A percentile compares a stretch with the other conserved stretches of the same genome.
Conservation (phyloP, 2,113 vertebrate species). For the Verasper variegatus region DNA sequence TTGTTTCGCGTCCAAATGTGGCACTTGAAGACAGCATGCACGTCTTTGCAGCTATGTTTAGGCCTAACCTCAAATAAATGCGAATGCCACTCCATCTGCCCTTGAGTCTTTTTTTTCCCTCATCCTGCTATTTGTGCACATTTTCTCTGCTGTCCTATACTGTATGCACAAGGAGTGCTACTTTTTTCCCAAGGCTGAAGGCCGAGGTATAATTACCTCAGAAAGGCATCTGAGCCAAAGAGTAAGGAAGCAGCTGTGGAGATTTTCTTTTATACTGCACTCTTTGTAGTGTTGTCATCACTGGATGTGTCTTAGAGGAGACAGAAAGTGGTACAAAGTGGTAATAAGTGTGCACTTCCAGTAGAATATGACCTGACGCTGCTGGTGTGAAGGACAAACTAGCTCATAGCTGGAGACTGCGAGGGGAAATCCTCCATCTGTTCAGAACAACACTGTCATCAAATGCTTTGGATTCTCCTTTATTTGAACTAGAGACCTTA, state of each 20-base stretch:
- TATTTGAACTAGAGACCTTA: neutral
- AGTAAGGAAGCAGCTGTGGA: neutral
- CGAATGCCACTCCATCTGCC: constrained; percentile 33
- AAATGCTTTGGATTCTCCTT: neutral
- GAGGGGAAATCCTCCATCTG: constrained; percentile 36
- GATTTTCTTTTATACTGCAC: neutral
- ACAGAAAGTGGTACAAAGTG: neutral
- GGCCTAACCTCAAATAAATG: constrained; percentile 45
- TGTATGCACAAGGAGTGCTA: constrained; percentile 12
- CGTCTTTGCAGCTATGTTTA: constrained; percentile 55
- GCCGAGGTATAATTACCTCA: constrained; percentile 44
- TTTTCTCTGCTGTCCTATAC: constrained; percentile 8
- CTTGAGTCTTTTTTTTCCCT: constrained; percentile 20
- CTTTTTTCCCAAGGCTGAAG: constrained; percentile 12
- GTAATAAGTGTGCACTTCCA: neutral
- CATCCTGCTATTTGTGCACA: constrained; percentile 26
- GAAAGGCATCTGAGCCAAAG: constrained; percentile 11
- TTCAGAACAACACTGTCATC: constrained; percentile 14
- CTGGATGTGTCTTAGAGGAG: neutral
- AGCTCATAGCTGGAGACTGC: constrained; percentile 26
- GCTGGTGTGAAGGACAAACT: constrained; percentile 4
- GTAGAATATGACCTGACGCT: constrained; percentile 17
- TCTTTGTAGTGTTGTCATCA: neutral
- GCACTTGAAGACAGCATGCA: constrained; percentile 42
- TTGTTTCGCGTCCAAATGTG: constrained; percentile 62